These are phyloP conservation scores for Nemotelus pantherinus DNA, from an alignment of 2,888 invertebrate genomes.

Conservation along the genomic window DNA sequence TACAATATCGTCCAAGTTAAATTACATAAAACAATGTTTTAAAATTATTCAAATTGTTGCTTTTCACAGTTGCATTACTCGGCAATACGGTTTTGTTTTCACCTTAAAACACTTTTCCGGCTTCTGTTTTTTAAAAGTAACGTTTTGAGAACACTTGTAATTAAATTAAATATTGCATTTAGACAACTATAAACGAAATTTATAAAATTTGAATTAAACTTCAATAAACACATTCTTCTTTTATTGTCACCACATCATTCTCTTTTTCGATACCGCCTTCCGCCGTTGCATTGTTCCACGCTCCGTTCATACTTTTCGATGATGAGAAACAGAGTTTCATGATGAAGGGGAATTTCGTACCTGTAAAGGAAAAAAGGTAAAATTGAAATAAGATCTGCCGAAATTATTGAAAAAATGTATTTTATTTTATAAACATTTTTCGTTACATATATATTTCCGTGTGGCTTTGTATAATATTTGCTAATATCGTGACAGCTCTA, in stretches of 20 bases:
- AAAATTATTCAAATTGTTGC: too few species aligned
- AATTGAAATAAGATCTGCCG: too few species aligned
- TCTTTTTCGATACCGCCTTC: constrained; percentile 65
- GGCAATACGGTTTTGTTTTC: too few species aligned
- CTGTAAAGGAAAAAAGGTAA: constrained; percentile 67
- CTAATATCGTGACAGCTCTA: too few species aligned
- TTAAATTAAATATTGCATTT: constrained; percentile 34
- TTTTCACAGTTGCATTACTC: too few species aligned
- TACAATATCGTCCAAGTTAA: too few species aligned
- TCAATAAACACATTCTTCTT: constrained; percentile 61
- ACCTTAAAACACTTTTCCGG: background rate
- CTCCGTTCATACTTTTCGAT: constrained; percentile 70
- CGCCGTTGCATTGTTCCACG: constrained; percentile 67
- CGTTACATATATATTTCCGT: too few species aligned
- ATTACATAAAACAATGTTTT: too few species aligned
- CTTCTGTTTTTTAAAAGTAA: constrained; percentile 25
- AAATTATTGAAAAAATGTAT: too few species aligned
- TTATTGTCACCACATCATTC: constrained; percentile 61
- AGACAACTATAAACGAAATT: constrained; percentile 48
- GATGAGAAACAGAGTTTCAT: constrained; percentile 99
- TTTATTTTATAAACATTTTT: too few species aligned
- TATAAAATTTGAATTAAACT: constrained; percentile 63
- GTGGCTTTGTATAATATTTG: too few species aligned
- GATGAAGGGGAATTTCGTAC: constrained; percentile 97
- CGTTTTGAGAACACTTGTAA: constrained; percentile 29